Evolutionary conservation across 2,113 vertebrate genomes (phyloP), one percentile per base, ranked within the genome.

Genomic region (Pao palembangensis): DNA sequence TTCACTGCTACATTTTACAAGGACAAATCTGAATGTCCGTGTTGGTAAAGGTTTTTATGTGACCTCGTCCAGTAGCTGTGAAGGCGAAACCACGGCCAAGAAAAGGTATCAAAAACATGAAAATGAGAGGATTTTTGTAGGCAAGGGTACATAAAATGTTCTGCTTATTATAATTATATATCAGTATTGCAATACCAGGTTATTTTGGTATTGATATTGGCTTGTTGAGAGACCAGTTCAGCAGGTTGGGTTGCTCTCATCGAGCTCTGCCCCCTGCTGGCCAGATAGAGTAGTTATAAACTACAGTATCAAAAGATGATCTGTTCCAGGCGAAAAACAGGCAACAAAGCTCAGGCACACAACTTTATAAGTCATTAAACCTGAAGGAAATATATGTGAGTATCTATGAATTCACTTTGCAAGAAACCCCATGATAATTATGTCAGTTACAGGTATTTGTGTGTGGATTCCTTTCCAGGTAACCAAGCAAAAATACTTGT

Each of bases 1-100:
- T 52, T 80, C 57, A 61, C 65, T 15, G 61, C 81, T 81, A 78
- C 82, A 78, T 70, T 57, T 57, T 58, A 75, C 61, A 64, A 69
- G 55, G 70, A 63, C 12, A 59, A 52, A 14, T 63, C 20, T 75
- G 51, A 46, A 61, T 77, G 69, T 70, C 71, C 60, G 50, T 44
- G 51, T 20, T 51, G 25, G 55, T 60, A 57, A 17, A 52, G 50
- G 41, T 55, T 42, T 46, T 68, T 44, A 28, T 38, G 23, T 4
- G 47, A 23, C 49, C 52, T 69, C 67, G 51, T 71, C 47, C 53
- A 56, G 12, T 16, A 58, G 55, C 64, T 42, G 25, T 34, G 25
- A 55, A 43, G 52, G 38, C 23, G 52, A 41, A 18, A 49, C 23
- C 59, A 23, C 23, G n/a, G 56, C 56, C 69, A 70, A 74, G 74